Conservation (phyloP, 2,113 vertebrate genomes). For the Corythornis cristatus region DNA sequence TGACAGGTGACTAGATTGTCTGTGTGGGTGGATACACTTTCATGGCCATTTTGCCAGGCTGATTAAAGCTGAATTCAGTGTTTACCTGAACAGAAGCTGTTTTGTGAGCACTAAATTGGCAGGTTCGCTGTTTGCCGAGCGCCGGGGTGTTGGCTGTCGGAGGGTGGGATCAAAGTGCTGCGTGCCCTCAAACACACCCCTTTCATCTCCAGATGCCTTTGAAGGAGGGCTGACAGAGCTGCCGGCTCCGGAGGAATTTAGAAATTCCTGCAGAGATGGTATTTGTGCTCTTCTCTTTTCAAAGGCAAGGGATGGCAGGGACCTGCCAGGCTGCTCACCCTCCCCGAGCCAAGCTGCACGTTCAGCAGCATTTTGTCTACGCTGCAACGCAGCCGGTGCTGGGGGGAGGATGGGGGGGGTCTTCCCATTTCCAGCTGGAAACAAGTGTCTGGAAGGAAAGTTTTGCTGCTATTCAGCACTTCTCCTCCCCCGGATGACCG, state of each 20-base stretch:
- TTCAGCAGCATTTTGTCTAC: constrained; percentile 2
- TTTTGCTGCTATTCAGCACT: not conserved
- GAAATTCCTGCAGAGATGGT: not conserved
- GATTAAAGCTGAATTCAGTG: not conserved
- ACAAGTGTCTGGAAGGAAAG: not conserved
- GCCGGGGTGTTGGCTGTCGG: constrained; percentile 8
- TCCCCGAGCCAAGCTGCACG: not conserved
- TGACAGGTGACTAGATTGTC: not conserved
- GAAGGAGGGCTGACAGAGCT: constrained; percentile 6
- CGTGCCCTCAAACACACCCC: constrained; percentile 28
- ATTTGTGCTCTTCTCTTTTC: not conserved
- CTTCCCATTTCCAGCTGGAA: not conserved
- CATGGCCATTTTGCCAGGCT: constrained; percentile 21
- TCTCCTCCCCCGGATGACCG: not conserved
- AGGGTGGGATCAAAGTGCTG: constrained; percentile 51
- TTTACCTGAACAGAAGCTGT: constrained; percentile 6
- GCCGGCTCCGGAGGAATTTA: not conserved
- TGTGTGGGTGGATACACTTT: not conserved
- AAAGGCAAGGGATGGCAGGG: not conserved
- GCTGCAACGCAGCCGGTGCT: not conserved
- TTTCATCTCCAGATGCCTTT: constrained; percentile 45
- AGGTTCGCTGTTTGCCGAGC: not conserved
- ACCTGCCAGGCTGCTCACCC: not conserved
- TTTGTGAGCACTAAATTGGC: not conserved
- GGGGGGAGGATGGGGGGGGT: not conserved